A percentile compares a stretch with the other conserved stretches of the same genome.
phyloP scores from a whole-genome alignment of 2,888 invertebrate species.

The Amiota minor region DNA sequence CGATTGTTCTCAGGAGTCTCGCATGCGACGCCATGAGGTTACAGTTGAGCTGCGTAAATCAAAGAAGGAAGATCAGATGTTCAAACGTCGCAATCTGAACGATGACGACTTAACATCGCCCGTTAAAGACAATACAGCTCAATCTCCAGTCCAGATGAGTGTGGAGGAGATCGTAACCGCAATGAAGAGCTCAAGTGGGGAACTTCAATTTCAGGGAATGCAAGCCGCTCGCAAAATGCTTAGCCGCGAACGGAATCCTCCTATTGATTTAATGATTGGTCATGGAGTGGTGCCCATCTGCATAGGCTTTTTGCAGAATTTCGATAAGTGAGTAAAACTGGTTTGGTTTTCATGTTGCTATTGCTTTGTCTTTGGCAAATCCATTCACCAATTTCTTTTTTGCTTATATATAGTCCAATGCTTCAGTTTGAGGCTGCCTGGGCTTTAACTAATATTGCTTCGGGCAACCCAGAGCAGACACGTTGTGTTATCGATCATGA shows the following conservation, averaged over 20 bases:
- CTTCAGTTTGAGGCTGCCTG: slow-evolving; percentile 97
- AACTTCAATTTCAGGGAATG: slow-evolving; percentile 80
- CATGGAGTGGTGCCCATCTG: slow-evolving; percentile 89
- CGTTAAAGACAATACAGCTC: slow-evolving; percentile 74
- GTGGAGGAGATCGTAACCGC: slow-evolving; percentile 83
- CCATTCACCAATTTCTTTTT: background rate
- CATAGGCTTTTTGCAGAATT: slow-evolving; percentile 82
- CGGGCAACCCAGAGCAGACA: slow-evolving; percentile 94
- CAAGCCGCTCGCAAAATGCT: slow-evolving; percentile 90
- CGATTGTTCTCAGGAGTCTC: slow-evolving; percentile 75
- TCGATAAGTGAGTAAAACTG: slow-evolving; percentile 79
- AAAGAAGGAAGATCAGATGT: slow-evolving; percentile 92
- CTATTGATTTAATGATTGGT: slow-evolving; percentile 88
- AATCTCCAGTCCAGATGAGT: slow-evolving; percentile 74
- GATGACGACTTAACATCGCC: slow-evolving; percentile 75
- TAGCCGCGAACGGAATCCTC: slow-evolving; percentile 91
- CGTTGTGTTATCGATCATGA: slow-evolving; percentile 87
- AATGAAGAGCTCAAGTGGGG: slow-evolving; percentile 80
- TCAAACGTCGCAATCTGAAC: slow-evolving; percentile 89
- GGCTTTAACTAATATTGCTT: slow-evolving; percentile 98
- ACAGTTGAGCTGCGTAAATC: slow-evolving; percentile 94
- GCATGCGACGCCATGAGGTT: slow-evolving; percentile 90
- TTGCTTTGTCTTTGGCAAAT: background rate
- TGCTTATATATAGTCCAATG: slow-evolving; percentile 75
- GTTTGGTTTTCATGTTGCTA: background rate